Conservation (phyloP, 2,113 vertebrate genomes). For the Okapia johnstoni region DNA sequence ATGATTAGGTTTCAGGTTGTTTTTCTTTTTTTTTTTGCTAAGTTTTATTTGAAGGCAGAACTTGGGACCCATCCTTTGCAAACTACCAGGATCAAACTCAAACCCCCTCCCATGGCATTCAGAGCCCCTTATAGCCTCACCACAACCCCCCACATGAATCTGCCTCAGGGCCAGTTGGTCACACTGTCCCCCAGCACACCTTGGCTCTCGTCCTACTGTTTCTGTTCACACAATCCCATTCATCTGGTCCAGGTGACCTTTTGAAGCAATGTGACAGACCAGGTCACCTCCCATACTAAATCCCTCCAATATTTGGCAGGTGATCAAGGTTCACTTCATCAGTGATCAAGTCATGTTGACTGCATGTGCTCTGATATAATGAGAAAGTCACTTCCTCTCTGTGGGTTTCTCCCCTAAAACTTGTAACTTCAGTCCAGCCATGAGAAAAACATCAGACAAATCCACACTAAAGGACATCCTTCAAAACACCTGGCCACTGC, state of each 20-base stretch:
- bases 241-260: not conserved
- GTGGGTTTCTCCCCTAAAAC: not conserved
- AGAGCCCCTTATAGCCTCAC: not conserved
- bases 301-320: not conserved
- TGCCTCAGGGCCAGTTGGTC: not conserved
- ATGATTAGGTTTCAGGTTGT: not conserved
- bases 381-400: rapidly evolving
- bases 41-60: not conserved
- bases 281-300: not conserved
- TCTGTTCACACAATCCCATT: not conserved
- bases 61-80: not conserved
- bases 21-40: not conserved
- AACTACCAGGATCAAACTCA: not conserved
- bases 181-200: not conserved
- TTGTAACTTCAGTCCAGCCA: no score
- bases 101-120: not conserved
- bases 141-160: rapidly evolving
- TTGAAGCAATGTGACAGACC: not conserved
- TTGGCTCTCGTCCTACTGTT: not conserved
- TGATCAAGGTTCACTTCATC: not conserved
- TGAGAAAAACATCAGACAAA: not conserved
- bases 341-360: rapidly evolving
- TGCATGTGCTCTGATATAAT: rapidly evolving
- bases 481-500: not conserved
- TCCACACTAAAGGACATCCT: not conserved